phyloP scores from a whole-genome alignment of 2,888 invertebrate species.

The Blastobasis lacticolella region DNA sequence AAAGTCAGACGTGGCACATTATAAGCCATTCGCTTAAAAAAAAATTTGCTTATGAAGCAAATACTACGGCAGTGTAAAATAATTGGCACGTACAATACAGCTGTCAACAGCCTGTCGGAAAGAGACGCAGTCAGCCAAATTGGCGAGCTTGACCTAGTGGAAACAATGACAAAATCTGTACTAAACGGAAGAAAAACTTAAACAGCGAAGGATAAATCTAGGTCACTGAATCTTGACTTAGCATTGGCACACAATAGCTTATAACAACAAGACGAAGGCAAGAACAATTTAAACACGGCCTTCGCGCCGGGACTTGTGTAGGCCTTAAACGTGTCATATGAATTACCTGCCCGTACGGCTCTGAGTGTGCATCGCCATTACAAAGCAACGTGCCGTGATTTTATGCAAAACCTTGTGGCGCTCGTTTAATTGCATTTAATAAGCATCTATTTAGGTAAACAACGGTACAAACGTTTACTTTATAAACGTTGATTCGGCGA shows the following conservation, averaged over 20 bases:
- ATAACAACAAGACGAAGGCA: constrained; percentile 47
- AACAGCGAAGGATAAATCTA: constrained; percentile 31
- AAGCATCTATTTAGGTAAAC: constrained; percentile 5
- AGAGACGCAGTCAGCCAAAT: neutral
- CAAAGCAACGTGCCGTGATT: constrained; percentile 16
- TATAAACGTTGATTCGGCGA: neutral
- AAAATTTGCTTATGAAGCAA: too few species aligned
- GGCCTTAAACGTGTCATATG: constrained; percentile 34
- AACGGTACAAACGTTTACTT: neutral
- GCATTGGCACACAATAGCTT: constrained; percentile 47
- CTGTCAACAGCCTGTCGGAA: too few species aligned
- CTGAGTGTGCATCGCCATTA: constrained; percentile 22
- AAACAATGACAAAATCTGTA: too few species aligned
- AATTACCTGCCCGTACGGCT: constrained; percentile 27
- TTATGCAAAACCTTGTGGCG: constrained; percentile 20
- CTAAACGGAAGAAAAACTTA: constrained; percentile 23
- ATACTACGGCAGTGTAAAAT: too few species aligned
- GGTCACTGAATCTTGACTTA: constrained; percentile 44
- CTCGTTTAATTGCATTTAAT: constrained; percentile 14
- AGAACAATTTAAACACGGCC: constrained; percentile 48
- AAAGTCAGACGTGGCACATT: too few species aligned
- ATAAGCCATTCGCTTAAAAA: too few species aligned
- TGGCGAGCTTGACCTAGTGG: neutral
- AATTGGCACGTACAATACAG: too few species aligned
- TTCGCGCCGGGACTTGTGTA: constrained; percentile 34